Evolutionary conservation across 2,113 vertebrate genomes (phyloP).

Genomic region (Peromyscus maniculatus): DNA sequence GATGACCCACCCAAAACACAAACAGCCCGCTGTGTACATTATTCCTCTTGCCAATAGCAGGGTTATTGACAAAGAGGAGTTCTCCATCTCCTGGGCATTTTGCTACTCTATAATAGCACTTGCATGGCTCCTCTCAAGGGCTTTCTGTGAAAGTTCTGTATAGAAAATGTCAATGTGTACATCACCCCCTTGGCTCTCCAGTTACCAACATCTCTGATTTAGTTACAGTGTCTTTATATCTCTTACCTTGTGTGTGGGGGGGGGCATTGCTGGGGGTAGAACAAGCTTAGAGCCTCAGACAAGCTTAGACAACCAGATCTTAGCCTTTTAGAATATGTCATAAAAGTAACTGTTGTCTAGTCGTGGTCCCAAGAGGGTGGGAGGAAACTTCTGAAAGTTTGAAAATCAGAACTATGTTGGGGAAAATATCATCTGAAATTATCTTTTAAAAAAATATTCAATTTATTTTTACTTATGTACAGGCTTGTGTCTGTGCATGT

Average conservation of each 20-base stretch:
- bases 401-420: not conserved
- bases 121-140: accelerated
- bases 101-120: not conserved
- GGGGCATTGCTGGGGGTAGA: not conserved
- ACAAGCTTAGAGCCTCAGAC: not conserved
- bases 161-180: not conserved
- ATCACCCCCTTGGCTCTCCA: not conserved
- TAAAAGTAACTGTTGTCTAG: not conserved
- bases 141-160: not conserved
- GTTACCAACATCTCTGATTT: not conserved
- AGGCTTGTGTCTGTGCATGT: not conserved
- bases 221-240: not conserved
- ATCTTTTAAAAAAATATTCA: not conserved
- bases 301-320: not conserved
- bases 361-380: not conserved
- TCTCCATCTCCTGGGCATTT: not conserved
- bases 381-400: not conserved
- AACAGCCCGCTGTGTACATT: accelerated
- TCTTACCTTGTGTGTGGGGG: not conserved
- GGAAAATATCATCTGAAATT: not conserved
- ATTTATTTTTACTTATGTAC: too few relatives aligned
- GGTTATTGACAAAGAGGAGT: accelerated
- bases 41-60: not conserved
- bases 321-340: not conserved
- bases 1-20: too few relatives aligned